Conservation (phyloP, 2,113 vertebrate species). For the Serilophus lunatus region DNA sequence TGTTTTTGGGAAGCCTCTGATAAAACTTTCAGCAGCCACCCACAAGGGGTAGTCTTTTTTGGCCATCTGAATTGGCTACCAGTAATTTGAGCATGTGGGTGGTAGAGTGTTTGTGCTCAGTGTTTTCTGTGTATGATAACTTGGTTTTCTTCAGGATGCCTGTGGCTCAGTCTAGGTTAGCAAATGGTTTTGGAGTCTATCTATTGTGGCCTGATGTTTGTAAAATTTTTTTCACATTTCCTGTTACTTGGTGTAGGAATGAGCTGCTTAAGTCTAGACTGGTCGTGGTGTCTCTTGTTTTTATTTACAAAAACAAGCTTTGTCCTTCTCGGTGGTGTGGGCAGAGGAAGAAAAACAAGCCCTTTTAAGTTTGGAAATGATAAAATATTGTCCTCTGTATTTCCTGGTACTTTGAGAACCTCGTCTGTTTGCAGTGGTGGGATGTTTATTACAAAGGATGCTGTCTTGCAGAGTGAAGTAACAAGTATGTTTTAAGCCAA, state of each 20-base stretch:
- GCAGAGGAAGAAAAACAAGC: neutral
- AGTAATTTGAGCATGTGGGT: constrained; percentile 12
- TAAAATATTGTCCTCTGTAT: neutral
- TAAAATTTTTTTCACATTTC: neutral
- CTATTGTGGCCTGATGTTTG: neutral
- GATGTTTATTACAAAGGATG: neutral
- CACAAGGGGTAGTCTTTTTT: neutral
- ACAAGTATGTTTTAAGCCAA: neutral
- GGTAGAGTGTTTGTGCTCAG: neutral
- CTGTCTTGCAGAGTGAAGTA: neutral
- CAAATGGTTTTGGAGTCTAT: neutral
- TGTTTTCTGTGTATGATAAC: neutral
- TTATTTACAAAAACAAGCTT: neutral
- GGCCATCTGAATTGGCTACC: neutral
- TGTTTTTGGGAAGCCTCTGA: neutral
- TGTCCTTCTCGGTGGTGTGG: neutral
- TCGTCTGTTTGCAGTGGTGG: neutral
- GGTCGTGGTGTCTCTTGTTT: neutral
- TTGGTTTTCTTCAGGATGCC: neutral
- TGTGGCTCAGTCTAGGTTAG: constrained; percentile 10
- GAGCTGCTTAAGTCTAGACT: neutral
- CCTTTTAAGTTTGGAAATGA: neutral
- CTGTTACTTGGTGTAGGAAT: neutral
- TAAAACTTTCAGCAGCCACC: neutral
- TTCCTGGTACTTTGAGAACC: neutral